A percentile compares a stretch with the other conserved stretches of the same genome.
Evolutionary conservation across 1,140 invertebrate genomes (phyloP).

Genomic region (Cyphomyrmex costatus): DNA sequence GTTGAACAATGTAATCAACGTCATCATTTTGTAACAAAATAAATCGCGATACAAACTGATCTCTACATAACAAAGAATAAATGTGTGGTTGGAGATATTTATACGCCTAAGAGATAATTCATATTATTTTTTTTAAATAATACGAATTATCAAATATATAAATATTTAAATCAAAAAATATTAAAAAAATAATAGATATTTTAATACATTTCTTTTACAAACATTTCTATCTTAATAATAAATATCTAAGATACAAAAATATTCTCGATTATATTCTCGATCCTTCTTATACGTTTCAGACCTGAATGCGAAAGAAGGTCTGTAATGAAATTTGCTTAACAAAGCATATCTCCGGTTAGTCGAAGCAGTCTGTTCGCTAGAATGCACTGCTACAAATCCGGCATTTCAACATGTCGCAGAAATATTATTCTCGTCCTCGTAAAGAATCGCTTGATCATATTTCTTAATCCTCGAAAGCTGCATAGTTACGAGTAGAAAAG

Average conservation of each 20-base stretch:
- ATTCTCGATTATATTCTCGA: not conserved
- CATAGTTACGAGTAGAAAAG: constrained; percentile 9
- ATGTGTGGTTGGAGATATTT: not conserved
- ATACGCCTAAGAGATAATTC: too few species aligned
- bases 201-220: not conserved
- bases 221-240: not conserved
- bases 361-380: not conserved
- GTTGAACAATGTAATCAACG: not conserved
- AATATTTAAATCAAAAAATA: too few species aligned
- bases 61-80: not conserved
- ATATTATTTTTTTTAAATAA: not conserved
- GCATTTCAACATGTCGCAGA: constrained; percentile 25
- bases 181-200: not conserved
- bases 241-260: not conserved
- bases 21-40: not conserved
- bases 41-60: not conserved
- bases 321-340: constrained; percentile 43
- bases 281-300: not conserved
- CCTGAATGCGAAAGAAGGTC: not conserved
- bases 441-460: constrained; percentile 22
- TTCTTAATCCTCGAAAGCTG: constrained; percentile 33
- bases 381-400: not conserved
- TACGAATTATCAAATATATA: too few species aligned
- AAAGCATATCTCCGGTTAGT: constrained; percentile 23
- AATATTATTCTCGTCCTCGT: constrained; percentile 3